A percentile compares a stretch with the other conserved stretches of the same genome.
These are phyloP conservation scores for Heliconius hortense DNA, from an alignment of 2,888 invertebrate genomes.

Conservation along the genomic window DNA sequence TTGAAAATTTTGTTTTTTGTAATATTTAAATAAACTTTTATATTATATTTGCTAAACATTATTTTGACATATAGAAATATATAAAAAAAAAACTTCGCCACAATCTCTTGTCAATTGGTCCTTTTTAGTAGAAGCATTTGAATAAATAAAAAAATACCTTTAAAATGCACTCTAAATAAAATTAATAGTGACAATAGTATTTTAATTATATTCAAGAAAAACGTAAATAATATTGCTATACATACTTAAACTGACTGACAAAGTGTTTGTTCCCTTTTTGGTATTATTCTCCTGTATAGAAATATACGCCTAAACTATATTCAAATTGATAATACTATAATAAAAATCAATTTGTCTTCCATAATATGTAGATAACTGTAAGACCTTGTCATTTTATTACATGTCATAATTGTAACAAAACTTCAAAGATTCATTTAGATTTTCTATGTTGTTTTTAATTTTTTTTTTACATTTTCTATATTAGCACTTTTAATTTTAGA, in stretches of 20 bases:
- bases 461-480: background rate
- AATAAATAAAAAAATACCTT: background rate
- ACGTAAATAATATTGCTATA: background rate
- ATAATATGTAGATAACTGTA: conserved; percentile 43
- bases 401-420: background rate
- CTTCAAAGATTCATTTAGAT: background rate
- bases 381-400: background rate
- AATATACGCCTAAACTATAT: background rate
- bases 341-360: conserved; percentile 62
- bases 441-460: background rate
- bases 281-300: background rate
- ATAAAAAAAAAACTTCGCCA: background rate
- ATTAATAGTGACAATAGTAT: background rate
- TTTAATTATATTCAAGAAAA: background rate
- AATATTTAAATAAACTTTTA: background rate
- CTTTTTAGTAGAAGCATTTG: background rate
- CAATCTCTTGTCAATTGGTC: conserved; percentile 4
- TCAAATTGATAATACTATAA: conserved; percentile 25
- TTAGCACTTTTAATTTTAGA: background rate
- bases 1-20: too few relatives aligned
- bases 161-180: background rate
- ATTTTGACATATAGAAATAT: background rate
- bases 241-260: background rate
- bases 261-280: background rate
- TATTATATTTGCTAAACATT: background rate